Percentiles rank a stretch among this genome's conserved stretches.
These are phyloP conservation scores for Scytalopus superciliaris DNA, from an alignment of 2,113 vertebrate species.

Conservation along the genomic window DNA sequence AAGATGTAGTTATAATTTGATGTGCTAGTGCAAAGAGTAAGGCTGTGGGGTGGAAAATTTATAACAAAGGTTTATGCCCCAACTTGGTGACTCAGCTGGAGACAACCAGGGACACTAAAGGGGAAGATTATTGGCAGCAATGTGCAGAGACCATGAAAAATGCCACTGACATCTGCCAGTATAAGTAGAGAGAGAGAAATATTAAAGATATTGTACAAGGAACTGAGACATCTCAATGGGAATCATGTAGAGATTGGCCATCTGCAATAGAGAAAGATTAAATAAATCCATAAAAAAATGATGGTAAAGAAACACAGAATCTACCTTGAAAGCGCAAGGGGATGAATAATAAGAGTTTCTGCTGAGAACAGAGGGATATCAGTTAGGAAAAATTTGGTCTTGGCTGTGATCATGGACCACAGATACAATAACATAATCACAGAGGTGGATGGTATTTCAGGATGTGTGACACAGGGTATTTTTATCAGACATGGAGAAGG, in stretches of 20 bases:
- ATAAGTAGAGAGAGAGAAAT: background rate
- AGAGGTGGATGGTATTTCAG: background rate
- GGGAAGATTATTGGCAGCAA: background rate
- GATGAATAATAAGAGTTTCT: background rate
- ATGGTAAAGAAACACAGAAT: background rate
- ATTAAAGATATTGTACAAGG: background rate
- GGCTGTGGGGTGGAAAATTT: background rate
- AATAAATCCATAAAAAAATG: background rate
- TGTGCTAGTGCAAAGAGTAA: background rate
- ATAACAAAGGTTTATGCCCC: background rate
- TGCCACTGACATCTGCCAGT: background rate
- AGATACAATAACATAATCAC: background rate
- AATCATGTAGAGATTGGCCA: background rate
- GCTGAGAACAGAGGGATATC: background rate
- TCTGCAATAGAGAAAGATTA: background rate
- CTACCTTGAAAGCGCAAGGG: background rate
- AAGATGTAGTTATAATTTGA: background rate
- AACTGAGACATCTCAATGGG: background rate
- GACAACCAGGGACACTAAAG: background rate
- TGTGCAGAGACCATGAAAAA: background rate
- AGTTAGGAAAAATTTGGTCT: background rate
- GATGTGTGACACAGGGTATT: background rate
- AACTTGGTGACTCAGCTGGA: background rate
- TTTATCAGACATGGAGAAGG: background rate
- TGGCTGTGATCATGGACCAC: background rate